phyloP scores from a whole-genome alignment of 2,797 vertebrate species.

The Uromys caudimaculatus region DNA sequence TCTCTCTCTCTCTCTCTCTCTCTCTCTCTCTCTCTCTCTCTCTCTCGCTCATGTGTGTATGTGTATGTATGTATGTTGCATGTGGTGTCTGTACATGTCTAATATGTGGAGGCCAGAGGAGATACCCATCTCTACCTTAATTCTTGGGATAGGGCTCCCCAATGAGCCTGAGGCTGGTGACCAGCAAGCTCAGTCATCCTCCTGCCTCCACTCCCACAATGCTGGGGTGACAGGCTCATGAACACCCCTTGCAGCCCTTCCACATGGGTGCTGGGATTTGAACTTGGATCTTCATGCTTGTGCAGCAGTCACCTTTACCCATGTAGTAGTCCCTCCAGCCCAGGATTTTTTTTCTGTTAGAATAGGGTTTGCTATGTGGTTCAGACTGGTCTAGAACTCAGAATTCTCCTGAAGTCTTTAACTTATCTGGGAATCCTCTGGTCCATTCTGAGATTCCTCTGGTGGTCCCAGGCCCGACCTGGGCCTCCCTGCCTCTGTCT shows the following conservation, averaged over 20 bases:
- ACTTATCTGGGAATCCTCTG: background rate
- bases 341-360: background rate
- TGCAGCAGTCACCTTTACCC: background rate
- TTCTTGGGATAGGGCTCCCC: background rate
- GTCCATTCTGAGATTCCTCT: background rate
- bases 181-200: background rate
- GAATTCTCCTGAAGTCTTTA: background rate
- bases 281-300: background rate
- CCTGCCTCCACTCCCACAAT: background rate
- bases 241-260: background rate
- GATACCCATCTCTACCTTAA: background rate
- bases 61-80: background rate
- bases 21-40: background rate
- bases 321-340: no score
- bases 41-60: background rate
- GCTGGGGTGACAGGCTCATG: background rate
- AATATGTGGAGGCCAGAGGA: no score
- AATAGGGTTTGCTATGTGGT: background rate
- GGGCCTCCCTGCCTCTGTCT: background rate
- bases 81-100: background rate
- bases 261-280: background rate
- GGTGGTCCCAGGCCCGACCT: background rate
- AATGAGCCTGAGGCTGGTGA: background rate
- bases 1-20: background rate
- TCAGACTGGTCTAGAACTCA: background rate